Percentiles rank a stretch among this genome's conserved stretches.
These are phyloP conservation scores for Drosophila watanabei DNA, from an alignment of 1,140 invertebrate genomes.

Conservation along the genomic window DNA sequence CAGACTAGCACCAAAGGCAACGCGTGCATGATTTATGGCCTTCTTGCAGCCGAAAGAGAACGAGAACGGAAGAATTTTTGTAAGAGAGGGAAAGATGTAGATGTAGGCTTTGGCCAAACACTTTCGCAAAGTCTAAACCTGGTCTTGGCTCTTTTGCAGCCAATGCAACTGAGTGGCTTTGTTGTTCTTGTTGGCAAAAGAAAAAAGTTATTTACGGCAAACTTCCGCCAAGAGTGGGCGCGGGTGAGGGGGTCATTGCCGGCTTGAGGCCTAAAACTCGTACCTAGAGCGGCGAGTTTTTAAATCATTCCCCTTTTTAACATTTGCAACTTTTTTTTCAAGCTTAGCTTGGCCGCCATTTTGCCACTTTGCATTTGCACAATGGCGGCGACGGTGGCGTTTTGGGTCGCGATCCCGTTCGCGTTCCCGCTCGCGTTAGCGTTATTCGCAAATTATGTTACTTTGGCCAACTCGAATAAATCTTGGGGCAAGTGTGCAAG, in stretches of 20 bases:
- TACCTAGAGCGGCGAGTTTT: conserved; percentile 58
- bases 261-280: conserved; percentile 42
- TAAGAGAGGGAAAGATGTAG: neutral
- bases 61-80: neutral
- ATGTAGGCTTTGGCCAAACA: conserved; percentile 26
- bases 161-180: conserved; percentile 67
- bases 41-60: conserved; percentile 10
- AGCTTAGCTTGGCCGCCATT: conserved; percentile 52
- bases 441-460: conserved; percentile 79
- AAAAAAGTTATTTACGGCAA: conserved; percentile 75
- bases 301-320: conserved; percentile 65
- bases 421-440: conserved; percentile 25
- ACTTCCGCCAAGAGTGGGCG: conserved; percentile 22
- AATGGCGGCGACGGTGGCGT: conserved; percentile 20
- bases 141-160: conserved; percentile 61
- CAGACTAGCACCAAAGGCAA: conserved; percentile 34
- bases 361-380: conserved; percentile 58
- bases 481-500: conserved; percentile 51
- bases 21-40: conserved; percentile 70
- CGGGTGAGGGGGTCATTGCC: conserved; percentile 32
- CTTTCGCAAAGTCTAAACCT: conserved; percentile 28
- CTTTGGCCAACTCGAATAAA: conserved; percentile 76
- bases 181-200: conserved; percentile 30
- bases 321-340: conserved; percentile 27
- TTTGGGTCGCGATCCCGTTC: conserved; percentile 30